Conservation (phyloP, 2,113 vertebrate genomes). For the Erythrocercus mccallii region DNA sequence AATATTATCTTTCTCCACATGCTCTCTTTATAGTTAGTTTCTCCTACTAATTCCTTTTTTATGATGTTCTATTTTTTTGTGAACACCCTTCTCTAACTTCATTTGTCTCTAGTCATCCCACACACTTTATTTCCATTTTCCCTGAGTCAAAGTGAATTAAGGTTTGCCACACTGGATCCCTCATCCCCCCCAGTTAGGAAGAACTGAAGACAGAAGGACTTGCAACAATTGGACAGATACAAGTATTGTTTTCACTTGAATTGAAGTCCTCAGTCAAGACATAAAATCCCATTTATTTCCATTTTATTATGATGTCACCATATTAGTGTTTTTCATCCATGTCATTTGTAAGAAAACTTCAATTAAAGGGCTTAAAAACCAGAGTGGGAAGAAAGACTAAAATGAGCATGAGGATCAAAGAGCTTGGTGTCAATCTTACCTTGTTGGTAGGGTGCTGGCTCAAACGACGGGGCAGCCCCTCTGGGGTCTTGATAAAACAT, state of each 20-base stretch:
- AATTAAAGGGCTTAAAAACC: background rate
- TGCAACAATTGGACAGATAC: background rate
- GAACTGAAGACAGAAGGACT: background rate
- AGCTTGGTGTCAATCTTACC: slow-evolving; percentile 64
- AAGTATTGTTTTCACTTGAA: background rate
- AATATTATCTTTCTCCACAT: background rate
- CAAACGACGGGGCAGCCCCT: slow-evolving; percentile 85
- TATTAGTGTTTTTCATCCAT: background rate
- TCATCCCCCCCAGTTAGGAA: background rate
- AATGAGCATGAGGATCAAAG: background rate
- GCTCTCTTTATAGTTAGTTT: background rate
- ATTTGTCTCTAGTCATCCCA: background rate
- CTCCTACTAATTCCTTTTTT: background rate
- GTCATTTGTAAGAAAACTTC: background rate
- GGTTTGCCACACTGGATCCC: background rate
- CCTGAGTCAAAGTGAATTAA: background rate
- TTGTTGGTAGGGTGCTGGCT: slow-evolving; percentile 84
- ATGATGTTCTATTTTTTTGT: background rate
- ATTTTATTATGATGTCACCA: background rate
- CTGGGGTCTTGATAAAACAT: slow-evolving; percentile 87
- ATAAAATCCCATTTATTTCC: background rate
- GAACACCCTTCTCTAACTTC: background rate
- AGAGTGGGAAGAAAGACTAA: background rate
- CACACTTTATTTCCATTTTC: background rate
- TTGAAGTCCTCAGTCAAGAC: background rate